Evolutionary conservation across 1,140 invertebrate genomes (phyloP), one percentile per base, ranked within the genome.

Genomic region (Calosoma granatense): DNA sequence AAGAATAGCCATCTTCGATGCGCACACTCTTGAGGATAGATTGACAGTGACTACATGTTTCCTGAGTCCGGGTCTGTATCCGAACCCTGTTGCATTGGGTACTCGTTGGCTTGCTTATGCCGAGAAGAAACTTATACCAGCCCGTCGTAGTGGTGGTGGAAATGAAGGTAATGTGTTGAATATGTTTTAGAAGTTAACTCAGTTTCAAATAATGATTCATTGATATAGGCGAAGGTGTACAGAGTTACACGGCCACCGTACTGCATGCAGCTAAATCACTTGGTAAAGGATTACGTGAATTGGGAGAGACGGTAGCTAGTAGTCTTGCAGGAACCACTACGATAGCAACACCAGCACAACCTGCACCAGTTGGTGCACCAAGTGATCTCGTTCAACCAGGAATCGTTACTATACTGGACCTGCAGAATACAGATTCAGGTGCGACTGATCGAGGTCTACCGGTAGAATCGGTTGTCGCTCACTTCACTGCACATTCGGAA

Each of bases 191-290:
- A 6, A 9, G 26, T 36, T 36, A 6, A n/a, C 26, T 9, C 26
- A 9, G 26, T 36, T 36, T 36, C 26, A 36, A n/a, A 36, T 36
- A n/a, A 36, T 36, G 26, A 36, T 14, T 14, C 19, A 51, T 53
- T 12, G 12, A 1, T 53, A 1, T 22, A 59, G 78, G 81, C 64
- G 77, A 81, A 26, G 76, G 74, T 81, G 83, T 88, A 9, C 86
- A 91, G 65, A 96, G 93, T 63, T 97, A 97, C 67, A 95, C 94
- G 53, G 93, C 94, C 0, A 94, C 92, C 0, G 89, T 97, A 51
- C 80, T 98, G 14, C 93, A 94, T 73, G 94, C 94, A 19, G 94
- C 94, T 19, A 97, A 97, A 75, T 93, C 86, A 15, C 72, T 93
- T 6, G 88, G 88, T 21, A 89, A 90, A 69, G 90, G 90, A 4